Evolutionary conservation across 92 coral and sea anemone species (phyloP).

Genomic region (Plumapathes pennacea): DNA sequence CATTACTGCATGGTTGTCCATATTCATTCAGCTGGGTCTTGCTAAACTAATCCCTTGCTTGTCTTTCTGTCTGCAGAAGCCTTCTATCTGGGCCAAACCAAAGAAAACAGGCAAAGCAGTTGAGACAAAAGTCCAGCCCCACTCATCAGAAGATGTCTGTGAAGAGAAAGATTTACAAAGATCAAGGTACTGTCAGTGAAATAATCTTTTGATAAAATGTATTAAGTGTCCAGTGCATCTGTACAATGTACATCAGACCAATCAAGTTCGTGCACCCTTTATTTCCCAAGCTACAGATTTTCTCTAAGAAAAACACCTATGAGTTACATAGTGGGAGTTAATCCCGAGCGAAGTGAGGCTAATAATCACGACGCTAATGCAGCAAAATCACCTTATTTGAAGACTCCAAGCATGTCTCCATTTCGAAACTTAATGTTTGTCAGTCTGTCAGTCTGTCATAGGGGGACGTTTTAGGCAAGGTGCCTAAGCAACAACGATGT

Average conservation of each 20-base stretch:
- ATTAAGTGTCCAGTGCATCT: neutral
- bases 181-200: conserved; percentile 60
- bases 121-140: neutral
- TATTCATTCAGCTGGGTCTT: too few relatives aligned
- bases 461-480: too few relatives aligned
- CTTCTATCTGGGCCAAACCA: conserved; percentile 82
- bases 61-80: conserved; percentile 52
- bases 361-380: too few relatives aligned
- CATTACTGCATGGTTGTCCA: too few relatives aligned
- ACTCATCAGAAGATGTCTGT: conserved; percentile 26
- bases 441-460: too few relatives aligned
- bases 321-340: too few relatives aligned
- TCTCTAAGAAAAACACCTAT: neutral
- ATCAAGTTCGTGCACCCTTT: neutral
- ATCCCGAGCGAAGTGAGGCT: too few relatives aligned
- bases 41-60: too few relatives aligned
- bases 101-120: conserved; percentile 48
- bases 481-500: too few relatives aligned
- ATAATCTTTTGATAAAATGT: neutral
- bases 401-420: too few relatives aligned
- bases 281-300: neutral
- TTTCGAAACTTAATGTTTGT: too few relatives aligned
- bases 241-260: neutral
- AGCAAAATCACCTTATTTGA: too few relatives aligned
- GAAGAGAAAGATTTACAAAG: conserved; percentile 75